Evolutionary conservation across 1,140 invertebrate species (phyloP), one percentile per base, ranked within the genome.

Genomic region (Drosophila gunungcola): DNA sequence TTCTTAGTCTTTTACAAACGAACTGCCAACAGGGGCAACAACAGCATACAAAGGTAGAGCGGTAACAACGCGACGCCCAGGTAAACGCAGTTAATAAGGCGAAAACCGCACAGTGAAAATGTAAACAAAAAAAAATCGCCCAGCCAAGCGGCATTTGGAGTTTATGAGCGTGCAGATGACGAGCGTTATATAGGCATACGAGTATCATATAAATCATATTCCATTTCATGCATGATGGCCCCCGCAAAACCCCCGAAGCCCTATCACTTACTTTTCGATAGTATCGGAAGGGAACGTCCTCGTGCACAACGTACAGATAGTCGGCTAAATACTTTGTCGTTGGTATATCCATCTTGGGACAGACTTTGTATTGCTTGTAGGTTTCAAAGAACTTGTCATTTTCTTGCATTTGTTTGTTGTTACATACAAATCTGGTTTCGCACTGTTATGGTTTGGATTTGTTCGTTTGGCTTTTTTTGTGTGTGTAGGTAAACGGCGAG

Each of bases 241-340:
- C 39, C 54, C 58, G 27, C 60, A 53, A 36, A 42, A 6, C 3
- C 27, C 12, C 48, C 49, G 4, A 32, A 32, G 4, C 21, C 38
- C 25, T 5, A n/a, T 12, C 21, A 92, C 91, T 92, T 82, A 92
- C 91, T 92, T 92, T 92, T 61, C 90, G 78, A 90, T 92, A 92
- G 68, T 92, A 92, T 77, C 91, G 67, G 62, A 92, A 92, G 76
- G 91, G 91, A 54, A 92, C 91, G 82, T 92, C 91, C 77, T 92
- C 91, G 69, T 91, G 91, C 42, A 91, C 90, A 41, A 92, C 85
- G 70, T 92, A 92, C 12, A 92, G 76, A 88, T 92, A 92, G 73
- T 92, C 91, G 72, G 91, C 90, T 91, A 92, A 62, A 91, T 92
- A 92, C 62, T 92, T 92, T 60, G 90, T 91, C 58, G 91, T 92